Base-by-base conservation (phyloP, 2,113 vertebrate species). In the Spea bombifrons region DNA sequence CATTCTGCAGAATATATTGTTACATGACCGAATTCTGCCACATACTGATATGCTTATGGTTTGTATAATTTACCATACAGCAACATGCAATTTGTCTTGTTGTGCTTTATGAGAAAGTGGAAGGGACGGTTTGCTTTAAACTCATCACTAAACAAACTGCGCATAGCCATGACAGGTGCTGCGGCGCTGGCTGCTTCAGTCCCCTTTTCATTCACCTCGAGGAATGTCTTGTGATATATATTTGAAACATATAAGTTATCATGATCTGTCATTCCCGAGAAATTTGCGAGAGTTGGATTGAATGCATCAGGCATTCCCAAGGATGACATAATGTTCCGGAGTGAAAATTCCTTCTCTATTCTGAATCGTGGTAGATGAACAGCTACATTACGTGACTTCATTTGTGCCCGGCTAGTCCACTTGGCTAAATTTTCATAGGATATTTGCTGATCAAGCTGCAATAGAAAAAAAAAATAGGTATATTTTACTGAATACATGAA, bases 151-250 rank as follows among this genome's bases (percentile, higher is more conserved):
- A 83, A 83, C 3, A 0, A 0, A 5, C 76, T 83, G 46, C 88
- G 83, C 55, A 78, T 59, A 0, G 88, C 82, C 0, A 75, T 49
- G 59, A 82, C 66, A 30, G 55, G n/a, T 6, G 74, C 88, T 0
- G 69, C 82, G 64, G 82, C 61, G 47, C 81, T 75, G 0, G 9
- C 12, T 1, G 89, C 91, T 81, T 89, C 87, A 0, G 88, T 90
- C 16, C 92, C 91, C 1, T 91, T 89, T 81, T 92, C 90, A 0
- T 82, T 87, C 2, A 91, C 87, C 70, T 91, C 90, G 48, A 92
- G 3, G 0, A 82, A 88, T 0, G 90, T 88, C 44, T 90, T 89
- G 79, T 91, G 91, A 57, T 86, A 78, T 46, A 86, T 75, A 9
- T 88, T 85, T 2, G 89, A 91, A 4, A 93, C 8, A 44, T 76